Evolutionary conservation across 2,113 vertebrate genomes (phyloP), one percentile per base, ranked within the genome.

Genomic region (Amphiprion percula): DNA sequence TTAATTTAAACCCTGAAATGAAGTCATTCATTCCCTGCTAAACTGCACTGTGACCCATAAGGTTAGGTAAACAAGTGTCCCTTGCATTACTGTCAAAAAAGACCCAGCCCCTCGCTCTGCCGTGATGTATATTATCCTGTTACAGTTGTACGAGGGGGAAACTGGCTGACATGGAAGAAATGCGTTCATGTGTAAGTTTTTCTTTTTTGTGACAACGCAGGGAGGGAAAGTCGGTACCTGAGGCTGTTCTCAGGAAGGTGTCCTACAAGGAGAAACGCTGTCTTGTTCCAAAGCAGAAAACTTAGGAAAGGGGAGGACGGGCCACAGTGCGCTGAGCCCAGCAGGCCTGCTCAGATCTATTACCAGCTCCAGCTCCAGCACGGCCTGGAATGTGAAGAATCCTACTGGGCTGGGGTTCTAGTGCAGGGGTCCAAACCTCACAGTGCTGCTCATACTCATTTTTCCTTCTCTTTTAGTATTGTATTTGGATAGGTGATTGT

Each of bases 1-100:
- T 94, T 92, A 90, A 94, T 94, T 94, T 93, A 93, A 92, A 90
- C 87, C 87, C 89, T 80, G 87, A 91, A 93, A 94, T 92, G 92
- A 93, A 94, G 91, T 93, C 91, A 92, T 93, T 94, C 93, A 94
- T 91, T 92, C 89, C 90, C 74, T 26, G 74, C 84, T 93, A 79
- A 93, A 92, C 91, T 93, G 89, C 88, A 63, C 83, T 44, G 70
- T 80, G 85, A 90, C 89, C 92, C 91, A 82, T 81, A 86, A 90
- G 90, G 90, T 94, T 93, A 94, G 87, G 80, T 90, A 92, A 93
- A 91, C 92, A 94, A 88, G 80, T 91, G 86, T 91, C 91, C 88
- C 86, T 91, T 85, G 90, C 82, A 90, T 87, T 91, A 90, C 90
- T 89, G 90, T 92, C 87, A 92, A 87, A 82, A 79, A 85, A 92